phyloP scores from a whole-genome alignment of 2,888 invertebrate genomes.

The Apamea anceps region DNA sequence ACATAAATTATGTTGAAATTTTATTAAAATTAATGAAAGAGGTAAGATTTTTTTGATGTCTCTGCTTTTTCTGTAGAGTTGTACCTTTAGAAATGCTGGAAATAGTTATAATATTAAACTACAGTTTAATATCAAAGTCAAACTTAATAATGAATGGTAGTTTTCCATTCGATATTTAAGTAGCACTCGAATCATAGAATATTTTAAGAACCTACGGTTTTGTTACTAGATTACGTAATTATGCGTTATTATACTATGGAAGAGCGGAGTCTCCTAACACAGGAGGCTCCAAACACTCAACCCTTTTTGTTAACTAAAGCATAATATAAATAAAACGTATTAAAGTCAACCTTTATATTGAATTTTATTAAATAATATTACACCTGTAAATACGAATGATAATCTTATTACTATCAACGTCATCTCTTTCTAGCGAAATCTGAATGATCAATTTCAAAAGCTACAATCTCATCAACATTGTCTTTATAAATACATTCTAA shows the following conservation, averaged over 20 bases:
- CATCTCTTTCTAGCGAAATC: neutral
- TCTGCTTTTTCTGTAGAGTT: neutral
- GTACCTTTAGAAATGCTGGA: neutral
- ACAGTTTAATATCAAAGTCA: neutral
- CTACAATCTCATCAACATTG: neutral
- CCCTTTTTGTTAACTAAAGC: no score
- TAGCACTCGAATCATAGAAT: no score
- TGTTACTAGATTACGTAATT: neutral
- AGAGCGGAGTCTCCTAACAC: neutral
- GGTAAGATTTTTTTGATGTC: neutral
- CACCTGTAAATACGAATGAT: no score
- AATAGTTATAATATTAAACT: neutral
- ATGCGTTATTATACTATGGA: neutral
- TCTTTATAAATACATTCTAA: neutral
- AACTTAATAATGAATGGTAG: neutral
- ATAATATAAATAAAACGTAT: neutral
- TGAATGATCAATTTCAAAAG: neutral
- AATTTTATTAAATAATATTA: neutral
- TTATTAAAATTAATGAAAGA: neutral
- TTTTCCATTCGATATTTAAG: neutral
- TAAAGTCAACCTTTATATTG: neutral
- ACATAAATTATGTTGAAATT: constrained; percentile 3
- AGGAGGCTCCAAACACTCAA: neutral
- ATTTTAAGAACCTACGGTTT: neutral
- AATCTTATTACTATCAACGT: neutral